phyloP scores from a whole-genome alignment of 2,888 invertebrate species.

The Oxystoma pomonae region DNA sequence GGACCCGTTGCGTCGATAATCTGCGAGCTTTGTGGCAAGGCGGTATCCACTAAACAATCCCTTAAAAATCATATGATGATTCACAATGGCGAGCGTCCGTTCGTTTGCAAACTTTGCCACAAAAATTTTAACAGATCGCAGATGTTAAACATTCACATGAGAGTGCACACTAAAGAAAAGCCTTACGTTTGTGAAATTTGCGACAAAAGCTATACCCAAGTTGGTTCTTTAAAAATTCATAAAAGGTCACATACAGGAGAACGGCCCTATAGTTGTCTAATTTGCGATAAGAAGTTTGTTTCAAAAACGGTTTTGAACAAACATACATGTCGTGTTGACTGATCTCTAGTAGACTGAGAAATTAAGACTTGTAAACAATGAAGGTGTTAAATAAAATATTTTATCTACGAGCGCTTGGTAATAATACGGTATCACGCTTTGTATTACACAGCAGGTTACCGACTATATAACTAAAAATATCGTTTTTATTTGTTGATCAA shows the following conservation, averaged over 20 bases:
- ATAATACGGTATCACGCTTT: no score
- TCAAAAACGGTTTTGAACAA: slow-evolving; percentile 33
- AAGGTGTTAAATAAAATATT: no score
- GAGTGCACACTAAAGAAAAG: slow-evolving; percentile 19
- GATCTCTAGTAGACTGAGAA: no score
- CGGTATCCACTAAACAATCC: slow-evolving; percentile 18
- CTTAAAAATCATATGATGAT: slow-evolving; percentile 30
- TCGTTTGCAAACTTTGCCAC: slow-evolving; percentile 14
- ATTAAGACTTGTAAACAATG: no score
- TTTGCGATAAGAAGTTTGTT: slow-evolving; percentile 23
- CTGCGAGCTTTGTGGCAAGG: slow-evolving; percentile 55
- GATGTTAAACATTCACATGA: slow-evolving; percentile 20
- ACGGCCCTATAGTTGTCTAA: slow-evolving; percentile 34
- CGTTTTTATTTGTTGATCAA: no score
- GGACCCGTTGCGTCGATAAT: not conserved
- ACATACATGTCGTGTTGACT: slow-evolving; percentile 28
- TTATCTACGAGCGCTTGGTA: no score
- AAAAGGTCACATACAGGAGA: slow-evolving; percentile 47
- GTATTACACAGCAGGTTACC: no score
- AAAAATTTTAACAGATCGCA: slow-evolving; percentile 6
- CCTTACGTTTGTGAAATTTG: slow-evolving; percentile 33
- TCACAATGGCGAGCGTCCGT: slow-evolving; percentile 39
- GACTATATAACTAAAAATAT: no score
- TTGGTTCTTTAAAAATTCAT: slow-evolving; percentile 50
- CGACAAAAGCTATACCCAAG: slow-evolving; percentile 52